Conservation (phyloP, 2,113 vertebrate genomes). For the Geococcyx californianus region DNA sequence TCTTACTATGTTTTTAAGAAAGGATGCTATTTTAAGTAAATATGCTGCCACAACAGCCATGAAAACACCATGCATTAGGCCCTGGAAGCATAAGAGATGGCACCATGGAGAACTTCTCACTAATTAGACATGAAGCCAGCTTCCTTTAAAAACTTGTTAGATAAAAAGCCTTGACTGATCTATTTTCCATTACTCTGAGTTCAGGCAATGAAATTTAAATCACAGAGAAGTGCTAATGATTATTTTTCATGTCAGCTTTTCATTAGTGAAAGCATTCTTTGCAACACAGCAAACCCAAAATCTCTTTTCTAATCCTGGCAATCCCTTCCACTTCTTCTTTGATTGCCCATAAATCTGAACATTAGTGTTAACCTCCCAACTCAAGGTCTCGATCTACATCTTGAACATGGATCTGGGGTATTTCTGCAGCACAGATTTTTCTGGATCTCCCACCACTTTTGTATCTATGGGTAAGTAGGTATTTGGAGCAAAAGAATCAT, state of each 20-base stretch:
- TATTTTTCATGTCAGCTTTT: conserved; percentile 49
- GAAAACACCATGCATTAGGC: background rate
- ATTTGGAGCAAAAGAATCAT: background rate
- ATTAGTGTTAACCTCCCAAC: background rate
- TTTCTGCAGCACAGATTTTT: background rate
- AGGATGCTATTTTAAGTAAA: conserved; percentile 13
- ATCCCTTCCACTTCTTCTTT: background rate
- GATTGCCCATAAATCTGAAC: background rate
- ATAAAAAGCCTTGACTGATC: conserved; percentile 52
- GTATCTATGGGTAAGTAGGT: background rate
- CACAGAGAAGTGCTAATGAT: conserved; percentile 45
- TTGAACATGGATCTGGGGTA: background rate
- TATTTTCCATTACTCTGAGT: conserved; percentile 13
- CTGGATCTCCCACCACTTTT: background rate
- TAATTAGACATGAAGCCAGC: conserved; percentile 23
- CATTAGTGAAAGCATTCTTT: conserved; percentile 9
- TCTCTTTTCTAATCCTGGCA: background rate
- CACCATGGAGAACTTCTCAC: background rate
- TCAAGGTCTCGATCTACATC: background rate
- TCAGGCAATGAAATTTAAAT: conserved; percentile 55
- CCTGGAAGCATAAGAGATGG: background rate
- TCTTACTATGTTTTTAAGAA: background rate
- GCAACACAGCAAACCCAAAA: background rate
- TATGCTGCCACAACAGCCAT: background rate
- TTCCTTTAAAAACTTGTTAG: conserved; percentile 16